A percentile compares a stretch with the other conserved stretches of the same genome.
Evolutionary conservation across 2,888 invertebrate genomes (phyloP).

Genomic region (Sphinx pinastri): DNA sequence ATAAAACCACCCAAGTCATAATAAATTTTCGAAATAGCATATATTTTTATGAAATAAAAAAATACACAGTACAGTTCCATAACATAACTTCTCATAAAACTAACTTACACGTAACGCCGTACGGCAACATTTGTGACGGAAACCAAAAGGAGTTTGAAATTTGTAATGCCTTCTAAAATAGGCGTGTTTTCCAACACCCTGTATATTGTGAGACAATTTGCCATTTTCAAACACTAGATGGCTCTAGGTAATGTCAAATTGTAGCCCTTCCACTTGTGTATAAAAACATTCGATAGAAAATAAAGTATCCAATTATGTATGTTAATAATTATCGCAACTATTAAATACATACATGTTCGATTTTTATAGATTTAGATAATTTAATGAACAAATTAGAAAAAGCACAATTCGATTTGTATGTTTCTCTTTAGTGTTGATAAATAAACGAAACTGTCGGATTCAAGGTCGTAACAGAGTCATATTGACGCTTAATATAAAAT

Average conservation of each 20-base stretch:
- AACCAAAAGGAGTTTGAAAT: slow-evolving; percentile 32
- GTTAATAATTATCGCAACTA: too few species aligned
- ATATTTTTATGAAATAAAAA: slow-evolving; percentile 76
- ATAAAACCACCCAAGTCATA: slow-evolving; percentile 62
- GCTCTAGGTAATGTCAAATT: slow-evolving; percentile 82
- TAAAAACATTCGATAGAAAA: slow-evolving; percentile 19
- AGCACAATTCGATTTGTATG: too few species aligned
- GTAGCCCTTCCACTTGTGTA: slow-evolving; percentile 34
- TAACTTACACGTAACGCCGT: slow-evolving; percentile 52
- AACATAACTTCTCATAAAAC: slow-evolving; percentile 66
- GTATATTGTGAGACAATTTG: slow-evolving; percentile 62
- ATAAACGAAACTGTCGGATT: too few species aligned
- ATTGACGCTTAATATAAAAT: too few species aligned
- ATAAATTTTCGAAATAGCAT: slow-evolving; percentile 76
- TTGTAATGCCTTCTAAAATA: slow-evolving; percentile 8
- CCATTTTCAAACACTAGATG: slow-evolving; percentile 80
- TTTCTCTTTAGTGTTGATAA: too few species aligned
- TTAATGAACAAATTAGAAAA: too few species aligned
- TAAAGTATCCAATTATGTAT: too few species aligned
- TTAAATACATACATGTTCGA: too few species aligned
- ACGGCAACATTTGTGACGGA: slow-evolving; percentile 48
- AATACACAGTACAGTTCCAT: slow-evolving; percentile 68
- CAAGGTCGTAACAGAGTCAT: too few species aligned
- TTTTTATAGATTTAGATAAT: too few species aligned
- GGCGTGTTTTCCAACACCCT: slow-evolving; percentile 29